Percentiles rank a stretch among this genome's conserved stretches.
phyloP scores from a whole-genome alignment of 2,797 vertebrate genomes.

The Syngnathus acus region DNA sequence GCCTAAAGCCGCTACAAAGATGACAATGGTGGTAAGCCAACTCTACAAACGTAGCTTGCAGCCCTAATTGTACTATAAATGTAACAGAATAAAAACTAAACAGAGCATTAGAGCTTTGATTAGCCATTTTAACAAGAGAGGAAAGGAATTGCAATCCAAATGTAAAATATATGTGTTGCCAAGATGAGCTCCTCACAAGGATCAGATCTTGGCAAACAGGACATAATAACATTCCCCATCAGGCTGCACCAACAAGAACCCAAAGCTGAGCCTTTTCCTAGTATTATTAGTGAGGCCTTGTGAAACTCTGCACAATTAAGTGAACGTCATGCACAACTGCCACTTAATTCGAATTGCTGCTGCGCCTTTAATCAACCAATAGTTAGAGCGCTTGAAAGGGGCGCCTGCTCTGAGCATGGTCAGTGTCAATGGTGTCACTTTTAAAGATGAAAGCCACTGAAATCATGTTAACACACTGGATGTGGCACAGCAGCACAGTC shows the following conservation, averaged over 20 bases:
- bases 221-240: constrained; percentile 35
- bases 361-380: background rate
- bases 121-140: constrained; percentile 19
- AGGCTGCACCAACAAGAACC: background rate
- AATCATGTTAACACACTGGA: too few species aligned
- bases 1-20: background rate
- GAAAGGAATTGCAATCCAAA: constrained; percentile 11
- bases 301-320: background rate
- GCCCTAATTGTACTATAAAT: constrained; percentile 16
- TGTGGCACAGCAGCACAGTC: background rate
- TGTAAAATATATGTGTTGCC: constrained; percentile 44
- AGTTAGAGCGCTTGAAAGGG: background rate
- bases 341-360: background rate
- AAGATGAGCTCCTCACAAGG: constrained; percentile 60
- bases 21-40: constrained; percentile 18
- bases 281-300: background rate
- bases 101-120: constrained; percentile 46
- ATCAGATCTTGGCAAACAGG: constrained; percentile 62
- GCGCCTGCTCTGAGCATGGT: background rate
- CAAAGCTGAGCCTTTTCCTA: background rate
- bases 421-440: background rate
- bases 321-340: background rate
- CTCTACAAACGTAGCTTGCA: constrained; percentile 40
- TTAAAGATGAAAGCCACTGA: background rate
- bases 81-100: constrained; percentile 26